Percentiles rank a stretch among this genome's conserved stretches.
Conservation (phyloP, 2,113 vertebrate species). For the Engystomops pustulosus region DNA sequence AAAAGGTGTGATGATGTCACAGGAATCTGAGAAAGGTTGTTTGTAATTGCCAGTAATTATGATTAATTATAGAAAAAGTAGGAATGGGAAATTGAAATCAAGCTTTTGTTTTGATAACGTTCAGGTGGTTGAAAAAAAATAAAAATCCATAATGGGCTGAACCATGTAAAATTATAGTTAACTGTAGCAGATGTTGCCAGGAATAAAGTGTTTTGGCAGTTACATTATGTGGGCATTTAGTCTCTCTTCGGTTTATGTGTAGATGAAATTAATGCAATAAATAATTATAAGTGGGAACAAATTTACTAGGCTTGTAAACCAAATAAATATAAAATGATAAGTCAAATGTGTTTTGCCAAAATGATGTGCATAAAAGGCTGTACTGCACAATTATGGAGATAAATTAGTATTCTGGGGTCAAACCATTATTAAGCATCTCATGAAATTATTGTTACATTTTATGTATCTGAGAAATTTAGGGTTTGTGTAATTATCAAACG, state of each 20-base stretch:
- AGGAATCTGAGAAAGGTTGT: background rate
- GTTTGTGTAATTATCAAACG: too few relatives aligned
- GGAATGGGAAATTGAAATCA: conserved; percentile 12
- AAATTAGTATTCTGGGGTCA: background rate
- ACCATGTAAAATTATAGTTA: conserved; percentile 31
- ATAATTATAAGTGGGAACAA: conserved; percentile 40
- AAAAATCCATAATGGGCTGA: conserved; percentile 20
- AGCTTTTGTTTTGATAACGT: conserved; percentile 27
- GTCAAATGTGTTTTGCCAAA: conserved; percentile 42
- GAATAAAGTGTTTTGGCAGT: conserved; percentile 36
- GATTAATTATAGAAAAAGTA: conserved; percentile 16
- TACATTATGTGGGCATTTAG: conserved; percentile 31
- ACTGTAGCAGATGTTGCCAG: conserved; percentile 46
- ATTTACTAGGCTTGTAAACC: conserved; percentile 36
- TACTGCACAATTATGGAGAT: conserved; percentile 1
- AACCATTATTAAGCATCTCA: background rate
- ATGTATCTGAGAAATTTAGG: background rate
- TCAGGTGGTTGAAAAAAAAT: conserved; percentile 8
- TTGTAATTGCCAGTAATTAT: conserved; percentile 29
- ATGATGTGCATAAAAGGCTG: conserved; percentile 5
- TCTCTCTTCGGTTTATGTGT: conserved; percentile 32
- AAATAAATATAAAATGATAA: conserved; percentile 22
- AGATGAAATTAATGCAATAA: conserved; percentile 47
- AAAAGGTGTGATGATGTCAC: conserved; percentile 16
- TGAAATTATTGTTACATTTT: background rate